Conservation (phyloP, 2,888 invertebrate species). For the Parthenolecanium corni region DNA sequence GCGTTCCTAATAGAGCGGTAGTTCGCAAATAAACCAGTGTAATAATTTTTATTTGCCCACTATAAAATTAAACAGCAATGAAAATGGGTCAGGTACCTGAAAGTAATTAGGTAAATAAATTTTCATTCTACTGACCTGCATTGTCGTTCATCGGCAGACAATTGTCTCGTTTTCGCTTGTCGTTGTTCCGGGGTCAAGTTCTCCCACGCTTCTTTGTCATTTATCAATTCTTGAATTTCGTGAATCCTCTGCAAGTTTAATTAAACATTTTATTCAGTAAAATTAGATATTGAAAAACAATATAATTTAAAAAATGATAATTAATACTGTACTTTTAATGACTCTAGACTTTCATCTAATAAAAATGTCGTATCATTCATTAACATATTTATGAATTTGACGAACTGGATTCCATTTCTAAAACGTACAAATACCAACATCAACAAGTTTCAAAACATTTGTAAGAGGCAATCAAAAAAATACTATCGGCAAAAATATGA, state of each 20-base stretch:
- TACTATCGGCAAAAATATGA: background rate
- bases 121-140: constrained; percentile 50
- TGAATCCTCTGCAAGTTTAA: constrained; percentile 42
- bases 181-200: constrained; percentile 55
- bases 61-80: no score
- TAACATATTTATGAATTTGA: constrained; percentile 92
- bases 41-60: no score
- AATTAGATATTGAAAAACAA: background rate
- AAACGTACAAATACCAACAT: constrained; percentile 28
- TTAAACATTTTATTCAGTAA: background rate
- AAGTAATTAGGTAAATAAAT: no score
- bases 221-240: constrained; percentile 72
- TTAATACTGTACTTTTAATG: constrained; percentile 49
- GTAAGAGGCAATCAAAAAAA: background rate
- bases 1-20: no score
- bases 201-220: constrained; percentile 55
- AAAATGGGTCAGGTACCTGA: no score
- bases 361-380: constrained; percentile 98
- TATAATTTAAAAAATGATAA: background rate
- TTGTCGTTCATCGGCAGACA: constrained; percentile 73
- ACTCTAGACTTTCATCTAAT: constrained; percentile 88
- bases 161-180: constrained; percentile 62
- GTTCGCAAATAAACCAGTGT: no score
- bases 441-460: background rate
- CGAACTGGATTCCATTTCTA: constrained; percentile 80